Evolutionary conservation across 2,888 invertebrate genomes (phyloP).

Genomic region (Dasysyrphus tricinctus): DNA sequence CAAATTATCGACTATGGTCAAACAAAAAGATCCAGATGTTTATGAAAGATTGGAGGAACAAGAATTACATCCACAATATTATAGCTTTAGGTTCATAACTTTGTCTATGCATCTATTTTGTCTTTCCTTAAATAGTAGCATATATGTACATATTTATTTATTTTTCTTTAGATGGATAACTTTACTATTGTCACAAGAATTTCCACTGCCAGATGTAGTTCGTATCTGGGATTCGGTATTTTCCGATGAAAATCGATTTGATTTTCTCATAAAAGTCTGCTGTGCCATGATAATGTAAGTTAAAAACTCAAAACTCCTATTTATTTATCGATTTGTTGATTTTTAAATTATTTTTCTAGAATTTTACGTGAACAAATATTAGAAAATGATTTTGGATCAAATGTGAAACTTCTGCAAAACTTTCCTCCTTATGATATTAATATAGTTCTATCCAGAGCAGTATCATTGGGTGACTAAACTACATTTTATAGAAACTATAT

Average conservation of each 20-base stretch:
- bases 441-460: conserved; percentile 91
- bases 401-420: conserved; percentile 96
- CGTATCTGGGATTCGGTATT: conserved; percentile 99
- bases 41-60: conserved; percentile 91
- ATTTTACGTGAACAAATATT: conserved; percentile 93
- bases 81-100: conserved; percentile 90
- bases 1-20: conserved; percentile 90
- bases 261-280: conserved; percentile 95
- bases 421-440: conserved; percentile 95
- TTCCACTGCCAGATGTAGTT: conserved; percentile 97
- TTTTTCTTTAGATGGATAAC: conserved; percentile 91
- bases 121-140: background rate
- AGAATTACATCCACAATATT: conserved; percentile 97
- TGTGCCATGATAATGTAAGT: conserved; percentile 99
- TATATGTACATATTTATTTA: background rate
- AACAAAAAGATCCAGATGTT: conserved; percentile 90
- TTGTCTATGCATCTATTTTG: background rate
- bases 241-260: conserved; percentile 94
- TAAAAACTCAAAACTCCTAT: conserved; percentile 36
- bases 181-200: conserved; percentile 97
- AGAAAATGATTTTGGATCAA: conserved; percentile 94
- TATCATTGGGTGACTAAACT: conserved; percentile 78
- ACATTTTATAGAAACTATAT: background rate
- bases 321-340: background rate
- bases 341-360: conserved; percentile 84